Conservation (phyloP, 1,140 invertebrate species). For the Phymastichus coffea region DNA sequence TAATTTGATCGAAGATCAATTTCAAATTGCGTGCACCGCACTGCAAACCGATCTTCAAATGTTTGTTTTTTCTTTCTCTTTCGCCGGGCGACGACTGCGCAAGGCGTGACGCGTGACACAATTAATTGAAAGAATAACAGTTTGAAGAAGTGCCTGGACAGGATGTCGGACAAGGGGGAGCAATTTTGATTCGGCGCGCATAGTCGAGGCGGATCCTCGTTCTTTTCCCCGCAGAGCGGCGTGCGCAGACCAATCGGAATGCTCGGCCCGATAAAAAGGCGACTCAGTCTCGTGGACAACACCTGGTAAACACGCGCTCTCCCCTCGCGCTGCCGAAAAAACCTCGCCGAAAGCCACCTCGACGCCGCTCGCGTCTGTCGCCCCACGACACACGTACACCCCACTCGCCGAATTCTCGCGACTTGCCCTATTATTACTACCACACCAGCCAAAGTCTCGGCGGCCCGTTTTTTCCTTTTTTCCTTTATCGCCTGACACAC, state of each 20-base stretch:
- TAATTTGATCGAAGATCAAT: too few relatives aligned
- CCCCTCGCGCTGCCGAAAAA: constrained; percentile 21
- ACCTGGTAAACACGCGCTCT: background rate
- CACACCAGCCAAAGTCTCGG: constrained; percentile 13
- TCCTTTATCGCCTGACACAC: background rate
- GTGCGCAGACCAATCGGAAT: background rate
- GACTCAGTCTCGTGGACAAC: background rate
- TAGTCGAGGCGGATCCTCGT: background rate
- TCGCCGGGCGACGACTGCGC: too few relatives aligned
- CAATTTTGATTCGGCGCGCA: background rate
- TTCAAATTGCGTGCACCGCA: too few relatives aligned
- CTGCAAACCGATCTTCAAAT: too few relatives aligned
- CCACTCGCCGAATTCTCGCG: background rate
- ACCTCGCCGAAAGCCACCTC: too few relatives aligned
- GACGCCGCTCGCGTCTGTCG: constrained; percentile 4
- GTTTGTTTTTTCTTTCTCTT: too few relatives aligned
- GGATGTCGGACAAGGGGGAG: background rate
- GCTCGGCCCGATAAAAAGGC: constrained; percentile 15
- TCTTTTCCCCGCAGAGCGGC: too few relatives aligned
- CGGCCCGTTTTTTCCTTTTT: constrained; percentile 33
- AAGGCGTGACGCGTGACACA: too few relatives aligned
- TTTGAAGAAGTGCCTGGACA: too few relatives aligned
- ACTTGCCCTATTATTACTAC: constrained; percentile 15
- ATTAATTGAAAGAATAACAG: too few relatives aligned
- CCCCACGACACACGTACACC: background rate